Base-by-base conservation (phyloP, 2,797 vertebrate species). In the Choloepus didactylus region DNA sequence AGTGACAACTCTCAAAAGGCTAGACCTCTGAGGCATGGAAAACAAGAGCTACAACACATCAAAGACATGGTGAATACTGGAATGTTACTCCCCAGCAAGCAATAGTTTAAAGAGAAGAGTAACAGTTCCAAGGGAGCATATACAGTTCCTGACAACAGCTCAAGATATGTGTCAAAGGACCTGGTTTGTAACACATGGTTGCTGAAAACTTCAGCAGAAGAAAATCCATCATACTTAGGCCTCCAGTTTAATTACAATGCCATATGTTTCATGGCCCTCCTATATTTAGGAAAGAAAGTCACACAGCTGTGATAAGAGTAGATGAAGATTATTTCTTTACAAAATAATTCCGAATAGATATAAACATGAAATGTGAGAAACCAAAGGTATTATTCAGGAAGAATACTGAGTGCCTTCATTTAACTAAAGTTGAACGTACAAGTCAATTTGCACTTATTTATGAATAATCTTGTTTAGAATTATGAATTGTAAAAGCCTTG, bases 391-490 rank as follows among this genome's bases (percentile, higher is more conserved):
- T 76, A 88, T 87, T 95, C 69, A 91, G 66, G 73, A 96, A 95
- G 51, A 96, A 70, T 18, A 70, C 7, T 46, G 46, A 93, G 94
- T 97, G 96, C 97, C 96, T 98, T 97, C 95, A 94, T 81, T 97
- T 91, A 92, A 96, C 75, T 96, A 66, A 93, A 95, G 49, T 73
- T 81, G 59, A 97, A 96, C 95, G 76, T 95, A 91, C 94, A 95
- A 86, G 49, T 94, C 81, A 96, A 56, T 94, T 96, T 97, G 95
- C 59, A 96, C 91, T 96, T 96, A 76, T 96, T 95, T 81, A 93
- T 96, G 93, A 95, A 87, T 77, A 88, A 6, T 95, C 56, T 92
- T 62, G 23, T 82, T 95, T 95, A 95, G 87, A 89, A 93, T 80
- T 93, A 21, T 49, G 25, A 88, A 31, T 44, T 95, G 29, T 94